A percentile compares a stretch with the other conserved stretches of the same genome.
These are phyloP conservation scores for Hoplodrina ambigua DNA, from an alignment of 2,888 invertebrate genomes.

Conservation along the genomic window DNA sequence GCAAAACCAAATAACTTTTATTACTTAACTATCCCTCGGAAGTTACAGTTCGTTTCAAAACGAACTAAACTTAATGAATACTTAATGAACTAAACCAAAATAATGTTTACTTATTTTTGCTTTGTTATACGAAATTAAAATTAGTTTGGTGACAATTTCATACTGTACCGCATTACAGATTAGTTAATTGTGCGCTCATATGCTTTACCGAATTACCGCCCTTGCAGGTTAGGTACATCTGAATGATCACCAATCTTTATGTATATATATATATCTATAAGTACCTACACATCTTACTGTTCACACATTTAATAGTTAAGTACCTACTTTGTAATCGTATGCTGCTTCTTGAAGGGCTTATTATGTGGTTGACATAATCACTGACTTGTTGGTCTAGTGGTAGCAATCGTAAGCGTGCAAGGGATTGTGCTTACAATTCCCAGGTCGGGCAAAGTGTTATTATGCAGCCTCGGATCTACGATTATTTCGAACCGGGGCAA, in stretches of 20 bases:
- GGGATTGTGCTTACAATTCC: too few relatives aligned
- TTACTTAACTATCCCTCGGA: conserved; percentile 53
- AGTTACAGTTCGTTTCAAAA: conserved; percentile 54
- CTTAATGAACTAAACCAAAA: conserved; percentile 46
- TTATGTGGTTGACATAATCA: not conserved
- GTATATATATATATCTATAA: too few relatives aligned
- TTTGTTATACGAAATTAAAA: conserved; percentile 33
- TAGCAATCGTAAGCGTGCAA: not conserved
- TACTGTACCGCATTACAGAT: conserved; percentile 23
- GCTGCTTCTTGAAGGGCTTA: conserved; percentile 7
- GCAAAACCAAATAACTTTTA: conserved; percentile 63
- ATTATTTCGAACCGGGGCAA: too few relatives aligned
- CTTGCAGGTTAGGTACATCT: too few relatives aligned
- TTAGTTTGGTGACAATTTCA: conserved; percentile 33
- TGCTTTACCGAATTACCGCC: too few relatives aligned
- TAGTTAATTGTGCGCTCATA: conserved; percentile 23
- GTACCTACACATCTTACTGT: too few relatives aligned
- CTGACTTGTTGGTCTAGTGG: not conserved
- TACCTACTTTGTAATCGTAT: conserved; percentile 6
- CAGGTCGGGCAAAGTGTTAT: too few relatives aligned
- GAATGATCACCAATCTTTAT: too few relatives aligned
- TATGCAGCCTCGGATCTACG: too few relatives aligned
- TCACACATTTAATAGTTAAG: conserved; percentile 15
- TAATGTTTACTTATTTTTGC: conserved; percentile 28
- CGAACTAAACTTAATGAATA: too few relatives aligned